These are phyloP conservation scores for Hydrochoerus hydrochaeris DNA, from an alignment of 2,113 vertebrate genomes.

Conservation along the genomic window DNA sequence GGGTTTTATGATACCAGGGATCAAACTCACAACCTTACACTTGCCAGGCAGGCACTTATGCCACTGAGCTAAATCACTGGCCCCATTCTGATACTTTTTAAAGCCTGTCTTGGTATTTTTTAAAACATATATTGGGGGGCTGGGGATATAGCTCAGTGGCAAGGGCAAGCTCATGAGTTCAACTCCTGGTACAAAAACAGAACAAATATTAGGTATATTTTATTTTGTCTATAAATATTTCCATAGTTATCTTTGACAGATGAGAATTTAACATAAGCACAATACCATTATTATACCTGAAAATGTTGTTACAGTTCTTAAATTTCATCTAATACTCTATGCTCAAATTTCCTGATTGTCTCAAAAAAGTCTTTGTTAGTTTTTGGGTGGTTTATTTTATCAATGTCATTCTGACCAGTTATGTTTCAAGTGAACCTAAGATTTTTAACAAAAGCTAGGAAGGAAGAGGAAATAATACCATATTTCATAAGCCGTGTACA, in stretches of 20 bases:
- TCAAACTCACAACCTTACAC: too few species aligned
- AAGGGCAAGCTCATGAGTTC: too few species aligned
- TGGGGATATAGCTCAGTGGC: too few species aligned
- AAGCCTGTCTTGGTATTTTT: not conserved
- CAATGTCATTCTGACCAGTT: slow-evolving; percentile 11
- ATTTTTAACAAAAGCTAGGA: slow-evolving; percentile 32
- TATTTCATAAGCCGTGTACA: not conserved
- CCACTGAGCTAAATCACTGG: too few species aligned
- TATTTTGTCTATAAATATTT: slow-evolving; percentile 40
- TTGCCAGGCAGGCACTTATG: too few species aligned
- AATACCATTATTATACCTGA: not conserved
- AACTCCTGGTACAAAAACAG: too few species aligned
- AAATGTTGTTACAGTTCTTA: slow-evolving; percentile 32
- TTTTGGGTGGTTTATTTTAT: slow-evolving; percentile 36
- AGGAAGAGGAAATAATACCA: slow-evolving; percentile 6
- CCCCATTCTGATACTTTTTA: not conserved
- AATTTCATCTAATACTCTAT: slow-evolving; percentile 9
- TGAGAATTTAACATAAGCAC: slow-evolving; percentile 24
- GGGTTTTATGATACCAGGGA: too few species aligned
- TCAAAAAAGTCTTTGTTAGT: not conserved
- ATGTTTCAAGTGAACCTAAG: slow-evolving; percentile 45
- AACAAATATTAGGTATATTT: not conserved
- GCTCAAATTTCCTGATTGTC: slow-evolving; percentile 25
- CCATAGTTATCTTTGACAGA: slow-evolving; percentile 23
- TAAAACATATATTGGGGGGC: not conserved